Base-by-base conservation (phyloP, 2,888 invertebrate genomes). In the Ichneumoninae sp. region DNA sequence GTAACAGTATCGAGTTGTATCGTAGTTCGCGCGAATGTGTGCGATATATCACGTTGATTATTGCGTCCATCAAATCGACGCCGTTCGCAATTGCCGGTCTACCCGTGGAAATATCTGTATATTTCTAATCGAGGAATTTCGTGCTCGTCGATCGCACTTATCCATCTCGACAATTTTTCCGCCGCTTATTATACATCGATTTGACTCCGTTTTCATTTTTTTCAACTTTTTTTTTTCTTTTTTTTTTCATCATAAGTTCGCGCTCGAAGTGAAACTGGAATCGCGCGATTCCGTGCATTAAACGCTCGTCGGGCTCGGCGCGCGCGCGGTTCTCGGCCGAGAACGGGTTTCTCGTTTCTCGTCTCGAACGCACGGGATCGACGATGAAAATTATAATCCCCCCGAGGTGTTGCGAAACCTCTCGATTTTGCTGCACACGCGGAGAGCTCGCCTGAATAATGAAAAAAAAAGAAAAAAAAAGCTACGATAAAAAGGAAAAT, bases 301-400 rank as follows among this genome's bases (percentile, higher is more conserved):
- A 79, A 79, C 70, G 78, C 70, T 70, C 62, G n/a, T 70, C 62
- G 69, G 47, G 71, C 70, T 62, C 74, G 74, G 60, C 57, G 74
- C 50, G 57, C 74, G 16, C 72, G 30, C 4, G 47, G 74, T 62
- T 62, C 68, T 78, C 62, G 26, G 60, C 10, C 60, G 26, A 70
- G 71, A 79, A 79, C 78, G 70, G 70, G 78, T 79, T 79, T 79
- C 78, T 79, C 70, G 62, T 65, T 79, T 79, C 78, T 79, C 62
- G 70, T 79, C 78, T 79, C 60, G 70, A 62, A 65, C 69, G 33
- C 78, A 50, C 70, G 50, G 57, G 47, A 50, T 79, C 70, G 36
- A 71, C 79, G 79, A 79, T 79, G 65, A 79, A 60, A 70, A 79
- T 79, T 79, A 79, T 79, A 70, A 79, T 79, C 40, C 40, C 70